A percentile compares a stretch with the other conserved stretches of the same genome.
Conservation (phyloP, 2,797 vertebrate species). For the Pseudopleuronectes americanus region DNA sequence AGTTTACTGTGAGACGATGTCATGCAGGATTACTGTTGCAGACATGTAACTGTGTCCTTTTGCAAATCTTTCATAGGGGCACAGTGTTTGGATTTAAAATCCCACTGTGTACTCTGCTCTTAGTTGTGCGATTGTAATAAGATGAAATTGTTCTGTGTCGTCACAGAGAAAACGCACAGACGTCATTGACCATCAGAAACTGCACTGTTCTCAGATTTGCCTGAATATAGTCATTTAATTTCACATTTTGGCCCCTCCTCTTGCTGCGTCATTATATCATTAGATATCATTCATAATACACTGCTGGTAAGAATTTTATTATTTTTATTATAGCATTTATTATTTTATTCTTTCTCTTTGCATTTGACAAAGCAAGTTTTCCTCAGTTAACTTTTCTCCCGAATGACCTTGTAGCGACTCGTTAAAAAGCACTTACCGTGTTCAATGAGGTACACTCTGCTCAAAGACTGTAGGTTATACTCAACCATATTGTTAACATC, state of each 20-base stretch:
- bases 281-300: too few relatives aligned
- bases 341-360: too few relatives aligned
- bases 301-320: too few relatives aligned
- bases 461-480: neutral
- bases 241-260: too few relatives aligned
- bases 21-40: neutral
- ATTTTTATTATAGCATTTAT: too few relatives aligned
- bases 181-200: neutral
- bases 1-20: too few relatives aligned
- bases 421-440: slow-evolving; percentile 35
- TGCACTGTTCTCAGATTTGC: slow-evolving; percentile 10
- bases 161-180: neutral
- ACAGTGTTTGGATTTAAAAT: slow-evolving; percentile 40
- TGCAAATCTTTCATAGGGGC: neutral
- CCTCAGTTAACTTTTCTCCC: slow-evolving; percentile 8
- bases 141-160: neutral
- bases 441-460: slow-evolving; percentile 19
- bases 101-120: slow-evolving; percentile 16
- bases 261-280: too few relatives aligned
- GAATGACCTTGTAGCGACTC: slow-evolving; percentile 22
- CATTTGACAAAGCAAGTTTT: slow-evolving; percentile 5
- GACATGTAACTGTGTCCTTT: slow-evolving; percentile 9
- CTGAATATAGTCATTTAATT: neutral
- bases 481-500: slow-evolving; percentile 7
- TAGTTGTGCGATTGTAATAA: slow-evolving; percentile 26